A percentile compares a stretch with the other conserved stretches of the same genome.
Conservation (phyloP, 2,888 invertebrate species). For the Cryptocephalus primarius region DNA sequence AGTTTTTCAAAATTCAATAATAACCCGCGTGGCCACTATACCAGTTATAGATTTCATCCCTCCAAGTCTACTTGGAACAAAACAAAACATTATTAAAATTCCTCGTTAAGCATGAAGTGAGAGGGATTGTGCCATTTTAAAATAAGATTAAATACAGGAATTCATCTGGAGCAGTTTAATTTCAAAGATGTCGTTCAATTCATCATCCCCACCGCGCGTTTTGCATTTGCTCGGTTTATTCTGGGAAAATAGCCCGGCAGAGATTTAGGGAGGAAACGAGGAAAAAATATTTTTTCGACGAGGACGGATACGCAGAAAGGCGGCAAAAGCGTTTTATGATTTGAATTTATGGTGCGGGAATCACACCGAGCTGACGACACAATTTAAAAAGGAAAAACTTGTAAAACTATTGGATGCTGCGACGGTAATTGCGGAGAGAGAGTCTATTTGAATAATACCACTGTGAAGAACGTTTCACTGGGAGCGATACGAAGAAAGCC, state of each 20-base stretch:
- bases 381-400: no score
- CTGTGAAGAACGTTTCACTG: no score
- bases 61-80: no score
- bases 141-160: background rate
- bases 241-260: background rate
- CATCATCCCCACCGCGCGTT: slow-evolving; percentile 8
- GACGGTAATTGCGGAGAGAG: no score
- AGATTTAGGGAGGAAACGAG: slow-evolving; percentile 4
- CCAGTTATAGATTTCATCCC: no score
- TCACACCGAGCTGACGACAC: no score
- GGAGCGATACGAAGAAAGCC: no score
- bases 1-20: no score
- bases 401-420: no score
- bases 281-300: slow-evolving; percentile 7
- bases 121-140: background rate
- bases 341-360: background rate
- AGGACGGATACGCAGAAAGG: slow-evolving; percentile 1
- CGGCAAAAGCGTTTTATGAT: background rate
- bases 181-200: slow-evolving; percentile 16
- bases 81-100: slow-evolving; percentile 2
- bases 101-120: slow-evolving; percentile 1
- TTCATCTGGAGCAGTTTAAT: slow-evolving; percentile 12
- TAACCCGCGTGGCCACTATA: no score
- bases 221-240: background rate
- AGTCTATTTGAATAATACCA: no score